Percentiles rank a stretch among this genome's conserved stretches.
Evolutionary conservation across 2,113 vertebrate genomes (phyloP).

Genomic region (Myxocyprinus asiaticus): DNA sequence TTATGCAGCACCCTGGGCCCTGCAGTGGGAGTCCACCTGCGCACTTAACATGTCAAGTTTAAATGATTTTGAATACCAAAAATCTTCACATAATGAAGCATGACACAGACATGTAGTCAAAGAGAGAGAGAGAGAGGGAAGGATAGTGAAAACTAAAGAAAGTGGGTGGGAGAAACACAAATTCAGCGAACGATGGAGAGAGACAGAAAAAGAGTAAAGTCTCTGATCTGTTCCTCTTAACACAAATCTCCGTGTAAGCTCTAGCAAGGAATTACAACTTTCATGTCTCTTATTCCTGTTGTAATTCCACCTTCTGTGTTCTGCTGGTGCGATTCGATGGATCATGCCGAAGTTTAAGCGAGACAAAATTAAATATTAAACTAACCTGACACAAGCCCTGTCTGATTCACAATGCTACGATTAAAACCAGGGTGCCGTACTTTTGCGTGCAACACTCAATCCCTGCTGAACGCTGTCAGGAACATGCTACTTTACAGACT

Average conservation of each 20-base stretch:
- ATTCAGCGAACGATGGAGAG: background rate
- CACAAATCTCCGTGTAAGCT: constrained; percentile 40
- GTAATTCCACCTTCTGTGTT: constrained; percentile 49
- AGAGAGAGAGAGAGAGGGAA: background rate
- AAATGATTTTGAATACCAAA: constrained; percentile 53
- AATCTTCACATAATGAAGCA: constrained; percentile 42
- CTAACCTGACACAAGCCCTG: constrained; percentile 78
- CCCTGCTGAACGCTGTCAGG: constrained; percentile 88
- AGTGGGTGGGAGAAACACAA: constrained; percentile 25
- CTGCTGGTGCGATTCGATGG: constrained; percentile 50
- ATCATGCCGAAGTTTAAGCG: constrained; percentile 66
- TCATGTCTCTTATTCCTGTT: constrained; percentile 52
- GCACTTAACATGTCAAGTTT: constrained; percentile 39
- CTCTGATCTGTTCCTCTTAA: constrained; percentile 40
- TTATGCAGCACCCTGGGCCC: constrained; percentile 16
- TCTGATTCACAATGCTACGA: constrained; percentile 83
- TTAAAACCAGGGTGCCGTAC: constrained; percentile 90
- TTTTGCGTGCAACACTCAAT: constrained; percentile 84
- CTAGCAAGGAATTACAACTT: constrained; percentile 48
- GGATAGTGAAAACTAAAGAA: background rate
- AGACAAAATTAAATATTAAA: constrained; percentile 75
- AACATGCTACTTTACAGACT: constrained; percentile 91
- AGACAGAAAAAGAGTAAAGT: constrained; percentile 1
- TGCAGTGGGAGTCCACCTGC: constrained; percentile 23
- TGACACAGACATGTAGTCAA: constrained; percentile 50